Percentiles rank a stretch among this genome's conserved stretches.
These are phyloP conservation scores for Gadus chalcogrammus DNA, from an alignment of 2,113 vertebrate species.

Conservation along the genomic window DNA sequence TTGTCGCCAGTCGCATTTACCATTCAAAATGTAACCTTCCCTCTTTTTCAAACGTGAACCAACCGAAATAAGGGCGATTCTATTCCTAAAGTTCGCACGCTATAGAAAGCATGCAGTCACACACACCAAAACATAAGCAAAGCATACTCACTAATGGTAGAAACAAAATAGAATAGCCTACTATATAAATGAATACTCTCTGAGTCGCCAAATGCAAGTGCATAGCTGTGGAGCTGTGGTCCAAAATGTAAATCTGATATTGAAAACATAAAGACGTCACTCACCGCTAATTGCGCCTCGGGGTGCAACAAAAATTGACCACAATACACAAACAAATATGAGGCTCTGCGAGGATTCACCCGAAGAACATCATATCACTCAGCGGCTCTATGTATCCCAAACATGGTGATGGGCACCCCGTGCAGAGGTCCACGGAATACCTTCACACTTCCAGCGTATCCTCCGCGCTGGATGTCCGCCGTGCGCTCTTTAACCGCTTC, in stretches of 20 bases:
- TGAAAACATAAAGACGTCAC: too few species aligned
- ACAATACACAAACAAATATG: conserved; percentile 14
- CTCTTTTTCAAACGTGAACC: neutral
- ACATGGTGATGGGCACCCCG: conserved; percentile 74
- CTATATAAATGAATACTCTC: too few species aligned
- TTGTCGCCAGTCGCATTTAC: neutral
- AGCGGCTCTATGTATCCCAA: conserved; percentile 76
- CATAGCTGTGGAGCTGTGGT: too few species aligned
- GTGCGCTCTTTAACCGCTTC: conserved; percentile 69
- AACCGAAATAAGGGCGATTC: neutral
- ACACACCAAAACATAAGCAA: conserved; percentile 1
- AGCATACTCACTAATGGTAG: too few species aligned
- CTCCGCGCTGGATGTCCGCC: conserved; percentile 71
- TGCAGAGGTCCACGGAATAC: conserved; percentile 73
- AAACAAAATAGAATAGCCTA: too few species aligned
- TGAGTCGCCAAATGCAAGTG: too few species aligned
- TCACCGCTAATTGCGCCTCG: too few species aligned
- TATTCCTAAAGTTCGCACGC: too few species aligned
- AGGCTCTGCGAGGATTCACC: conserved; percentile 1
- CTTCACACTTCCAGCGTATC: conserved; percentile 72
- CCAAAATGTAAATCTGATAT: too few species aligned
- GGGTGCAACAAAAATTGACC: too few species aligned
- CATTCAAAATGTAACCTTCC: conserved; percentile 50
- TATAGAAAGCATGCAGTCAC: too few species aligned
- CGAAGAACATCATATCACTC: conserved; percentile 74